Base-by-base conservation (phyloP, 2,797 vertebrate species). In the Hoplostethus atlanticus region DNA sequence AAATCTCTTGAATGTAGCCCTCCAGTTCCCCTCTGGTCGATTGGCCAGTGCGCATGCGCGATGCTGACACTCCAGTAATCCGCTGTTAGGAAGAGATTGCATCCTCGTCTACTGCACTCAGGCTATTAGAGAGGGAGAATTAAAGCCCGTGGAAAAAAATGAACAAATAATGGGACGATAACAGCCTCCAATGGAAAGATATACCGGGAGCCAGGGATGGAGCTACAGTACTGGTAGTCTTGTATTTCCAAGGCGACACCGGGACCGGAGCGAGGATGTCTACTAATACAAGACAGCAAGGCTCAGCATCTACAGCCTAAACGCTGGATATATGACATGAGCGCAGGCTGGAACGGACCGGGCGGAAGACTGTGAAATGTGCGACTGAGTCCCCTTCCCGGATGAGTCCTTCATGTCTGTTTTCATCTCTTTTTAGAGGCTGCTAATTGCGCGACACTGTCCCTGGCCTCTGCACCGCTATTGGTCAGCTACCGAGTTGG, bases 31-130 rank as follows among this genome's bases (percentile, higher is more conserved):
- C 50, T 68, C 64, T 68, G 71, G 51, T 68, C 71, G 52, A 31
- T 48, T 34, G 36, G 12, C 48, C 57, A 87, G 16, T 88, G 93
- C 95, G 95, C 95, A 64, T 94, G 95, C 93, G 95, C 84, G 1
- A 72, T 92, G 89, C 91, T 91, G 91, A 94, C 91, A 82, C 92
- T 93, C 93, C 88, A 62, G 80, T 93, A 93, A 94, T 94, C 93
- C 91, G 81, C 90, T 88, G 85, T 78, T 70, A 73, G 87, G 90
- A 84, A 84, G 87, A 87, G 89, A 90, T 90, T 64, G 90, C 92
- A 90, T 91, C 91, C 90, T 71, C 79, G 84, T 79, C 71, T 79
- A 50, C 87, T 88, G 84, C 73, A 73, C 85, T 83, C 87, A 47
- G 67, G 73, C 76, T 73, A 71, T 55, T 84, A 66, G 83, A 57